Evolutionary conservation across 2,113 vertebrate species (phyloP).

Genomic region (Girardinichthys multiradiatus): DNA sequence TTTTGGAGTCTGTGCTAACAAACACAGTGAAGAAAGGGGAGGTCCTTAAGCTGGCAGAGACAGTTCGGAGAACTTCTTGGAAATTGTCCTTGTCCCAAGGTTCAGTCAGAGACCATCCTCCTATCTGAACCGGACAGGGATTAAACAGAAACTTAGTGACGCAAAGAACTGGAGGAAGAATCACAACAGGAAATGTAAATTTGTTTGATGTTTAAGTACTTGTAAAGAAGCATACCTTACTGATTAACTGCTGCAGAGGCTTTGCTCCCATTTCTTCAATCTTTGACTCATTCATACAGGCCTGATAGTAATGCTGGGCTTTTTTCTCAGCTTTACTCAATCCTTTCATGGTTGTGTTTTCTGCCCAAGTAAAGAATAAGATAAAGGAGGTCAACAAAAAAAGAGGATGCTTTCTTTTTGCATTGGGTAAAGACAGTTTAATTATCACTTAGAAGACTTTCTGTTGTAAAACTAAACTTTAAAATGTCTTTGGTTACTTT

Average conservation of each 20-base stretch:
- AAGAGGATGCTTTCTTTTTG: background rate
- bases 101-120: slow-evolving; percentile 90
- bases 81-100: slow-evolving; percentile 88
- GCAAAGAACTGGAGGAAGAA: background rate
- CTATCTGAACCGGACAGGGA: slow-evolving; percentile 79
- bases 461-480: background rate
- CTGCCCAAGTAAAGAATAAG: slow-evolving; percentile 64
- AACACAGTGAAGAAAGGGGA: slow-evolving; percentile 95
- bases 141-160: background rate
- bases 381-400: background rate
- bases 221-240: slow-evolving; percentile 80
- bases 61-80: slow-evolving; percentile 85
- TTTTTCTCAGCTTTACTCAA: slow-evolving; percentile 89
- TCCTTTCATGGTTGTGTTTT: slow-evolving; percentile 85
- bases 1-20: slow-evolving; percentile 93
- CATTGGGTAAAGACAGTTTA: background rate
- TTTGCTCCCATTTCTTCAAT: slow-evolving; percentile 88
- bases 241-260: slow-evolving; percentile 89
- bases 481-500: background rate
- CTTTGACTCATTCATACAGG: slow-evolving; percentile 94
- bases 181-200: background rate
- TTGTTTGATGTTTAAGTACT: slow-evolving; percentile 5
- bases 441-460: background rate
- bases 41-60: slow-evolving; percentile 86
- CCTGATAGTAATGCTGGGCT: slow-evolving; percentile 90